Base-by-base conservation (phyloP, 53 echinoderm and acorn worm species). In the Mesocentrotus franciscanus region DNA sequence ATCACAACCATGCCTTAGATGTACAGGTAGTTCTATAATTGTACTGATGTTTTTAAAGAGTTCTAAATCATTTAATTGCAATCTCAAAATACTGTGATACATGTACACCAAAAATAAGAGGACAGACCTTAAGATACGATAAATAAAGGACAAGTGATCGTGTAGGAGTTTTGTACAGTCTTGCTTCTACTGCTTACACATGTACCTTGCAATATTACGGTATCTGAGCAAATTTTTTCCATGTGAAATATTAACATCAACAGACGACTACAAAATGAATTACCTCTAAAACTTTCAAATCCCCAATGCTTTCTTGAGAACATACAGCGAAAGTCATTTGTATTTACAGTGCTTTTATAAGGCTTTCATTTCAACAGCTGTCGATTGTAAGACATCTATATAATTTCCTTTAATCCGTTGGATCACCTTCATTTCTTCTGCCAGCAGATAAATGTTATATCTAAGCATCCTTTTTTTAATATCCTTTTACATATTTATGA, bases 271-370 rank as follows among this genome's bases (percentile, higher is more conserved):
- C 83, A 39, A 39, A 83, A 83, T 83, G 18, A 26, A 42, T 30
- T 42, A 10, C 22, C 49, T 49, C 18, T 84, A 49, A 12, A 84
- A 84, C 49, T 36, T 20, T 49, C 22, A 39, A 39, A 49, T 17
- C 84, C 49, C 42, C 49, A 84, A 12, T 84, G 17, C 22, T 39
- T 10, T 83, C 42, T 83, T 35, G 4, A 83, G 83, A 83, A 83
- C 83, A 83, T 42, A 49, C 49, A 84, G 84, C 49, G 84, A 84
- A 84, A 84, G 39, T 78, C 78, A 78, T 74, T 74, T 30, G 9
- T 74, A 68, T 68, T 32, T 74, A 74, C 74, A 74, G 74, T 74
- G 74, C 74, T 30, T 49, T 20, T 42, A 49, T 84, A 84, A 84
- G 84, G 84, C 84, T 84, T 49, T 17, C 49, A 18, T 42, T 20